phyloP scores from a whole-genome alignment of 2,113 vertebrate genomes.

The Actenoides hombroni region DNA sequence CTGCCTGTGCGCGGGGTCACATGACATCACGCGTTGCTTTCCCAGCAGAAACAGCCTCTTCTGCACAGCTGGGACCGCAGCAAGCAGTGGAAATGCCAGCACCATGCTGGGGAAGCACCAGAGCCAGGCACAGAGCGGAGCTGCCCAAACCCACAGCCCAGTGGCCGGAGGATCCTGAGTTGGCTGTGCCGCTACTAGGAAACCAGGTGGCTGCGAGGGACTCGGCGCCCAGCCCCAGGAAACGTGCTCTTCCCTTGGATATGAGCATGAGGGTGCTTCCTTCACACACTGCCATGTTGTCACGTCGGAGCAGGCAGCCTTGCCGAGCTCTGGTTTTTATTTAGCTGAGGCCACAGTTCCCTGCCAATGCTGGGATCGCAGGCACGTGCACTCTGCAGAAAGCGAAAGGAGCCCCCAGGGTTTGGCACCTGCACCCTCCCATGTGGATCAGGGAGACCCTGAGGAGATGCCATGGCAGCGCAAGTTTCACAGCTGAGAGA shows the following conservation, averaged over 20 bases:
- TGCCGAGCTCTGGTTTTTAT: not conserved
- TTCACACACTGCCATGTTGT: not conserved
- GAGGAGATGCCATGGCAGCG: not conserved
- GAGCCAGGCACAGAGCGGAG: not conserved
- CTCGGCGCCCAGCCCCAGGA: not conserved
- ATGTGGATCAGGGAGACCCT: not conserved
- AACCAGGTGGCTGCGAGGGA: accelerated
- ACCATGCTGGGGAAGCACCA: not conserved
- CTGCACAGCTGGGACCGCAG: not conserved
- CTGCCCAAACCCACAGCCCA: not conserved
- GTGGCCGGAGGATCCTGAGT: not conserved
- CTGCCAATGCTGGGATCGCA: not conserved
- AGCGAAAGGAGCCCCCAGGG: not conserved
- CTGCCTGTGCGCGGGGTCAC: accelerated
- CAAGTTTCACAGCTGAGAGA: not conserved
- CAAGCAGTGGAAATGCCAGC: accelerated
- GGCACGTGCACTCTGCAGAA: not conserved
- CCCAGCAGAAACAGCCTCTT: not conserved
- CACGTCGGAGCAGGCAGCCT: not conserved
- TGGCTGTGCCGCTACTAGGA: not conserved
- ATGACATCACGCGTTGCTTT: accelerated
- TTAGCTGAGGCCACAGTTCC: not conserved
- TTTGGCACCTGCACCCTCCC: not conserved
- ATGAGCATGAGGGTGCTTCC: not conserved
- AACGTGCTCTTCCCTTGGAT: not conserved